Conservation (phyloP, 1,140 invertebrate genomes). For the Zaprionus inermis region DNA sequence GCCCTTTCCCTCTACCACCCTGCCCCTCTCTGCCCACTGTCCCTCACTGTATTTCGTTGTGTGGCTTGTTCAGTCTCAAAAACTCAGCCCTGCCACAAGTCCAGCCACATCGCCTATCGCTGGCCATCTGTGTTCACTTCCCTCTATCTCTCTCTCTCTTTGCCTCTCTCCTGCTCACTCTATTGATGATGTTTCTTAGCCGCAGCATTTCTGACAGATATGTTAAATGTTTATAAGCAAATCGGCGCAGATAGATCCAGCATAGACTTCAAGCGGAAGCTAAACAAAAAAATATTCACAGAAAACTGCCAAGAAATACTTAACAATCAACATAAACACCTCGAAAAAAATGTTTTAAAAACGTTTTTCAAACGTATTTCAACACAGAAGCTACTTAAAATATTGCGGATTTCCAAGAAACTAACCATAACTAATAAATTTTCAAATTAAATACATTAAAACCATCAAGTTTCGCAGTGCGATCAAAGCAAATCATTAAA, state of each 20-base stretch:
- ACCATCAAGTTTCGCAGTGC: background rate
- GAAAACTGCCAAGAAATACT: background rate
- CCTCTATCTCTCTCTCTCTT: background rate
- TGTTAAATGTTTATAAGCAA: conserved; percentile 71
- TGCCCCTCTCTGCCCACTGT: conserved; percentile 4
- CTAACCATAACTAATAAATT: background rate
- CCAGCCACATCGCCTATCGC: conserved; percentile 30
- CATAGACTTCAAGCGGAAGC: conserved; percentile 6
- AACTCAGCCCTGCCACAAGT: conserved; percentile 19
- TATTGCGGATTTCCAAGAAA: background rate
- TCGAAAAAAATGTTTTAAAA: background rate
- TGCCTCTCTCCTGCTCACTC: background rate
- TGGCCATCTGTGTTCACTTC: conserved; percentile 42
- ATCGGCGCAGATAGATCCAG: conserved; percentile 24
- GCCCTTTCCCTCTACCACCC: background rate
- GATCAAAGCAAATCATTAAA: background rate
- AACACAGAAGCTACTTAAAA: background rate
- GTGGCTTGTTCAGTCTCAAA: conserved; percentile 63
- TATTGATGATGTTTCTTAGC: conserved; percentile 27
- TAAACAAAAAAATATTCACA: conserved; percentile 12
- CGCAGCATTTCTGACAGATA: conserved; percentile 64
- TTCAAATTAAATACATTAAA: background rate
- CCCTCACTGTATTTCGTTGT: conserved; percentile 53
- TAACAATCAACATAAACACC: conserved; percentile 5
- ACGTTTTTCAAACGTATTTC: background rate